phyloP scores from a whole-genome alignment of 2,113 vertebrate genomes.

The Ammodytes marinus region DNA sequence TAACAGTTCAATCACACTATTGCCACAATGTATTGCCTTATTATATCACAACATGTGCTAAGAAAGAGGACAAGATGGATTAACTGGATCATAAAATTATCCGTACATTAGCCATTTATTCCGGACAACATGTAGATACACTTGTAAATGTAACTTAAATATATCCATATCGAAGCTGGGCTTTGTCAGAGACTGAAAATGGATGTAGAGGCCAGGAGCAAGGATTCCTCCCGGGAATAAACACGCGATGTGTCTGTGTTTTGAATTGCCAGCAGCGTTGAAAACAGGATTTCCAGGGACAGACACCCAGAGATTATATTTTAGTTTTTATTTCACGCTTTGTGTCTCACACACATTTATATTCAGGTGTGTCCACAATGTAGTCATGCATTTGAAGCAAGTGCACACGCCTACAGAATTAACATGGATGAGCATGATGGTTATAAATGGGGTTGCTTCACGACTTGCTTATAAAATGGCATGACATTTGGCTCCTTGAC shows the following conservation, averaged over 20 bases:
- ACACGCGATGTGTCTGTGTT: slow-evolving; percentile 8
- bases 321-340: slow-evolving; percentile 35
- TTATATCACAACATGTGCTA: background rate
- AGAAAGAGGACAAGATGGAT: background rate
- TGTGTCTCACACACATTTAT: slow-evolving; percentile 27
- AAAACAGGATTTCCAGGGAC: slow-evolving; percentile 27
- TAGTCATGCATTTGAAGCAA: slow-evolving; percentile 11
- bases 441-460: slow-evolving; percentile 25
- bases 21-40: background rate
- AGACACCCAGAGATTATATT: slow-evolving; percentile 30
- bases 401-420: slow-evolving; percentile 17
- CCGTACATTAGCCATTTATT: slow-evolving; percentile 6
- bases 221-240: slow-evolving; percentile 10
- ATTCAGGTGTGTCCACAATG: slow-evolving; percentile 25
- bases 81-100: slow-evolving; percentile 1
- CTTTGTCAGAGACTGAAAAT: background rate
- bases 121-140: background rate
- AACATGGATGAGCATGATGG: slow-evolving; percentile 35
- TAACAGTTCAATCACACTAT: background rate
- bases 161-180: background rate
- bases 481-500: slow-evolving; percentile 16
- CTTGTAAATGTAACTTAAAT: background rate
- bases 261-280: slow-evolving; percentile 16
- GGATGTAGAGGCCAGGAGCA: background rate
- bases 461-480: slow-evolving; percentile 9